Percentiles rank a stretch among this genome's conserved stretches.
These are phyloP conservation scores for Mesitornis unicolor DNA, from an alignment of 2,113 vertebrate species.

Conservation along the genomic window DNA sequence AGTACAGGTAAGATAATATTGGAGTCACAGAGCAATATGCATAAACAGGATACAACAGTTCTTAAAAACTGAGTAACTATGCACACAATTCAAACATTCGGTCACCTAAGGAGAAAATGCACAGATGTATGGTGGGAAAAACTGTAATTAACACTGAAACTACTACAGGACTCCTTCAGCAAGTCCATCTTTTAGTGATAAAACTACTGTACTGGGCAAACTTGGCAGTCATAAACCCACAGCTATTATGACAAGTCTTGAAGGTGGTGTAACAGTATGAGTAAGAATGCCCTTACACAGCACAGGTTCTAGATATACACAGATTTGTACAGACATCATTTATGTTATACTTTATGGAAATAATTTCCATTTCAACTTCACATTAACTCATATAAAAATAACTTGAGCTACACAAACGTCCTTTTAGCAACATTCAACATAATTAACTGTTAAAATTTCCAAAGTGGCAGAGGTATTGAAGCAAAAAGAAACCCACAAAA, in stretches of 20 bases:
- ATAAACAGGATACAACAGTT: constrained; percentile 89
- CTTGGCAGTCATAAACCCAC: constrained; percentile 85
- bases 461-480: constrained; percentile 87
- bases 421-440: constrained; percentile 85
- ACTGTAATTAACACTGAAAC: constrained; percentile 86
- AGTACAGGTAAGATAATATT: constrained; percentile 98
- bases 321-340: constrained; percentile 81
- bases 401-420: constrained; percentile 86
- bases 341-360: constrained; percentile 78
- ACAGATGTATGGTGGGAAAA: constrained; percentile 82
- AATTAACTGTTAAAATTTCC: constrained; percentile 86
- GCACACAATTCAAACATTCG: constrained; percentile 91
- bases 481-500: constrained; percentile 78
- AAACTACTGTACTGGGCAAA: constrained; percentile 85
- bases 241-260: constrained; percentile 77
- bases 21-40: constrained; percentile 96
- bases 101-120: constrained; percentile 87
- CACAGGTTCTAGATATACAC: constrained; percentile 84
- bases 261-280: constrained; percentile 77
- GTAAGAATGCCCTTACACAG: constrained; percentile 80
- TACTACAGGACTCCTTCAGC: constrained; percentile 84
- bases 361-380: constrained; percentile 83
- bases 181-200: constrained; percentile 80
- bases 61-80: constrained; percentile 91
- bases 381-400: constrained; percentile 91